A percentile compares a stretch with the other conserved stretches of the same genome.
phyloP scores from a whole-genome alignment of 1,140 invertebrate genomes.

The Drosophila hydei region DNA sequence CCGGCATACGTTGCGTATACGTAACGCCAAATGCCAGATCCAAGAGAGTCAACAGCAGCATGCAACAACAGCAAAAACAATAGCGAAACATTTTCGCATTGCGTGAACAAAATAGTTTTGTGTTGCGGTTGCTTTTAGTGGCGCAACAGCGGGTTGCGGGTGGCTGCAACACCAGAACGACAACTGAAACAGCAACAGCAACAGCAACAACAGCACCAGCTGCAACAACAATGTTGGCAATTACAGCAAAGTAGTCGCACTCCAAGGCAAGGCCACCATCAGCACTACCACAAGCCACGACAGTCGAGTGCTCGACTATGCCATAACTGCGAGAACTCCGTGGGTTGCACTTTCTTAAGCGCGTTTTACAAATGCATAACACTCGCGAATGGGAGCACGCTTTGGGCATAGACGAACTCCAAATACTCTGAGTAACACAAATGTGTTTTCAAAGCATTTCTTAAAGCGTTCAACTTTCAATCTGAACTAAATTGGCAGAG shows the following conservation, averaged over 20 bases:
- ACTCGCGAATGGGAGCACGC: conserved; percentile 6
- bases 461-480: too few relatives aligned
- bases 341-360: conserved; percentile 57
- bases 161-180: conserved; percentile 42
- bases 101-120: conserved; percentile 81
- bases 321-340: conserved; percentile 26
- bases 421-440: too few relatives aligned
- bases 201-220: conserved; percentile 20
- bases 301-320: conserved; percentile 26
- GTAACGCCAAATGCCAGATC: conserved; percentile 72
- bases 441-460: too few relatives aligned
- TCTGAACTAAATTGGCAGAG: too few relatives aligned
- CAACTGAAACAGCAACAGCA: conserved; percentile 33
- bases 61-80: conserved; percentile 27
- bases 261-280: conserved; percentile 36
- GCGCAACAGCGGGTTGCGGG: conserved; percentile 33
- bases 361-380: conserved; percentile 61
- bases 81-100: conserved; percentile 72
- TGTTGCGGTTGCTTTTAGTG: conserved; percentile 79
- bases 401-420: background rate
- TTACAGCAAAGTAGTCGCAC: conserved; percentile 60
- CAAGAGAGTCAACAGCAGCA: conserved; percentile 32
- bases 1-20: conserved; percentile 75
- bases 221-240: conserved; percentile 64
- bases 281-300: conserved; percentile 21